These are phyloP conservation scores for Noctuana brunneofusca DNA, from an alignment of 2,888 invertebrate genomes.

Conservation along the genomic window DNA sequence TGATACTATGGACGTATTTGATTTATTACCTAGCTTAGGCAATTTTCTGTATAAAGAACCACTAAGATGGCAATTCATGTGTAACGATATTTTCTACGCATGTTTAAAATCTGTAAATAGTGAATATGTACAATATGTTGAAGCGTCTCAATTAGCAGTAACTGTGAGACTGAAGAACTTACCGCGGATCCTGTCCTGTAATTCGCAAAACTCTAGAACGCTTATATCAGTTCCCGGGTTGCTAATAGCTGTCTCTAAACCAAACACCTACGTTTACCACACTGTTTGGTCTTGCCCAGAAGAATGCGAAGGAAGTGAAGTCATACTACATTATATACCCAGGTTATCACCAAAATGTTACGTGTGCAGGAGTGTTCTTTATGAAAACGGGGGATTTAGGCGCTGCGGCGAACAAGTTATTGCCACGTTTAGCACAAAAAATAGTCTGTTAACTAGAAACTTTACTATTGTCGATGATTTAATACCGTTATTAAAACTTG, in stretches of 20 bases:
- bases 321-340: slow-evolving; percentile 65
- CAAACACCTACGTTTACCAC: slow-evolving; percentile 63
- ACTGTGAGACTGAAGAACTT: slow-evolving; percentile 58
- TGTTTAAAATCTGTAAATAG: slow-evolving; percentile 54
- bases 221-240: slow-evolving; percentile 50
- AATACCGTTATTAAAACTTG: slow-evolving; percentile 56
- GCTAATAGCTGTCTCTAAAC: slow-evolving; percentile 59
- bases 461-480: slow-evolving; percentile 64
- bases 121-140: slow-evolving; percentile 46
- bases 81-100: slow-evolving; percentile 63
- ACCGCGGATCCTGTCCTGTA: slow-evolving; percentile 48
- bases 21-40: slow-evolving; percentile 56
- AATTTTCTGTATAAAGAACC: slow-evolving; percentile 63
- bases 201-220: slow-evolving; percentile 37
- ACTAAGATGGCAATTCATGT: slow-evolving; percentile 54
- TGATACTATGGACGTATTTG: slow-evolving; percentile 65
- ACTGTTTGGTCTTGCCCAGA: slow-evolving; percentile 77
- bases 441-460: slow-evolving; percentile 48
- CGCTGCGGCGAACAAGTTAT: slow-evolving; percentile 67
- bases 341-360: slow-evolving; percentile 66
- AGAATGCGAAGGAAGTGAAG: slow-evolving; percentile 71
- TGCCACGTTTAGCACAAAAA: slow-evolving; percentile 56
- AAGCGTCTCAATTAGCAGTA: slow-evolving; percentile 58
- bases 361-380: slow-evolving; percentile 61
- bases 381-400: slow-evolving; percentile 69